These are phyloP conservation scores for Heliocidaris tuberculata DNA, from an alignment of 35 echinoderm and acorn worm species.

Conservation along the genomic window DNA sequence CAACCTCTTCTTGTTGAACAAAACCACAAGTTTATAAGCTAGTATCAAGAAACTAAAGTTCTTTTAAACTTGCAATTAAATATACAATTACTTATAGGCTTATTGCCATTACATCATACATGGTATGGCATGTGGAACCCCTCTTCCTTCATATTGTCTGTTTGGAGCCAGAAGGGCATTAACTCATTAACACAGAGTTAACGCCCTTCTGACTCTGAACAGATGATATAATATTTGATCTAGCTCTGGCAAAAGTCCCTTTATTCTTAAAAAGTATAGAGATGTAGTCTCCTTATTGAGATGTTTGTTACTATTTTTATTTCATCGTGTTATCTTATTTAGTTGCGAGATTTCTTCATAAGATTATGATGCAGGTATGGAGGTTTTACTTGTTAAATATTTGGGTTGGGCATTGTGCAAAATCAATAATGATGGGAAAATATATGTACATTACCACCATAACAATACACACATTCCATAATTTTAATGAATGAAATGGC, in stretches of 20 bases:
- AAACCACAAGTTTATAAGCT: not conserved
- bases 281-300: not conserved
- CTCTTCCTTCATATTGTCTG: not conserved
- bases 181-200: not conserved
- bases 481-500: not conserved
- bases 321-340: not conserved
- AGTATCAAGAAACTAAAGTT: not conserved
- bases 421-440: slow-evolving; percentile 12
- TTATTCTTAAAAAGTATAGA: no score
- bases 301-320: not conserved
- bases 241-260: no score
- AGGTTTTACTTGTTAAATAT: no score
- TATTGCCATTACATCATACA: not conserved
- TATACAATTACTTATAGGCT: not conserved
- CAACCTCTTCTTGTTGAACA: not conserved
- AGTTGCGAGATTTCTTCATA: not conserved
- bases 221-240: no score
- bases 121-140: not conserved
- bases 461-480: not conserved
- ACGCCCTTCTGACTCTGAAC: not conserved
- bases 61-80: not conserved
- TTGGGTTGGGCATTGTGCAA: not conserved
- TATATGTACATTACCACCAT: not conserved
- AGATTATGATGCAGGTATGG: no score
- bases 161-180: not conserved